Percentiles rank a stretch among this genome's conserved stretches.
Evolutionary conservation across 2,113 vertebrate species (phyloP).

Genomic region (Datnioides undecimradiatus): DNA sequence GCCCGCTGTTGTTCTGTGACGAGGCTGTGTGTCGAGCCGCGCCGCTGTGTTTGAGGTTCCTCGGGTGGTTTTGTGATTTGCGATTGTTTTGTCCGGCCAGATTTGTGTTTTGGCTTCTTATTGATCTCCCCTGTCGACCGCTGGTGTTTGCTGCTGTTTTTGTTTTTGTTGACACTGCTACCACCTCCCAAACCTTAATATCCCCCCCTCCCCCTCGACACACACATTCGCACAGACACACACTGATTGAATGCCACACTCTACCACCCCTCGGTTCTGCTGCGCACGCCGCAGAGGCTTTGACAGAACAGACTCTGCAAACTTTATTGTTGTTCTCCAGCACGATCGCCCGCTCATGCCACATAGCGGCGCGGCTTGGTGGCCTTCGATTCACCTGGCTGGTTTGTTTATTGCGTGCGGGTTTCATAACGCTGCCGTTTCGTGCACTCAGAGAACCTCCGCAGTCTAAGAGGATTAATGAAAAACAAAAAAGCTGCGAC

Average conservation of each 20-base stretch:
- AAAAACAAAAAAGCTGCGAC: constrained; percentile 40
- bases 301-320: constrained; percentile 13
- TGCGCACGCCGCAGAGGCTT: neutral
- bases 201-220: too few species aligned
- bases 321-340: constrained; percentile 33
- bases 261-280: neutral
- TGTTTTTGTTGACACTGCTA: constrained; percentile 14
- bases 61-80: neutral
- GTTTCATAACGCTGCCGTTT: constrained; percentile 17
- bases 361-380: neutral
- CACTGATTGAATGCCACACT: constrained; percentile 5
- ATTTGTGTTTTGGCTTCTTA: constrained; percentile 21
- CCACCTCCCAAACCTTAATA: neutral
- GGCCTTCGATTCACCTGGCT: constrained; percentile 39
- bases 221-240: too few species aligned
- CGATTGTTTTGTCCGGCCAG: neutral
- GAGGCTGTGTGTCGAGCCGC: neutral
- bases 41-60: neutral
- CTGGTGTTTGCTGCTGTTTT: constrained; percentile 20
- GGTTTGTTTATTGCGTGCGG: constrained; percentile 31
- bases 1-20: constrained; percentile 4
- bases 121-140: constrained; percentile 11
- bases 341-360: constrained; percentile 13
- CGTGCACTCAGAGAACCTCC: constrained; percentile 11
- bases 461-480: constrained; percentile 59